These are phyloP conservation scores for Aleiodes sp. DNA, from an alignment of 1,140 invertebrate species.

Conservation along the genomic window DNA sequence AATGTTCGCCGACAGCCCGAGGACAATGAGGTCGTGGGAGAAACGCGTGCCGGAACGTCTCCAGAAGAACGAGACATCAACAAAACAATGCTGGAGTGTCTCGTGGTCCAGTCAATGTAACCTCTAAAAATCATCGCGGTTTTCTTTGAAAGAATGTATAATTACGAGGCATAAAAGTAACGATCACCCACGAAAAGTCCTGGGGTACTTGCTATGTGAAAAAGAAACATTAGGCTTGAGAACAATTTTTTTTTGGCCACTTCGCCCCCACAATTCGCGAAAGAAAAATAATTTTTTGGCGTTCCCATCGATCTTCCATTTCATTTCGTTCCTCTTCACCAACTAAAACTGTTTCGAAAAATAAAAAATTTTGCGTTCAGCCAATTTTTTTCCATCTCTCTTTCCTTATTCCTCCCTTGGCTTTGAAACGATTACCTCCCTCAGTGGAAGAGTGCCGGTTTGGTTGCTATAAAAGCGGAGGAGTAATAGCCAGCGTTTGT, in stretches of 20 bases:
- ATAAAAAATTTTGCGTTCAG: neutral
- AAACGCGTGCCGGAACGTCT: conserved; percentile 32
- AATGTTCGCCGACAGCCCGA: conserved; percentile 3
- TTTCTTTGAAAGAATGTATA: conserved; percentile 60
- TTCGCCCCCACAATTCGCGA: conserved; percentile 45
- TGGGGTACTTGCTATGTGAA: conserved; percentile 18
- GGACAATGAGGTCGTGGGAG: conserved; percentile 46
- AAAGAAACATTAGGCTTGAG: conserved; percentile 22
- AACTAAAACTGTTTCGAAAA: neutral
- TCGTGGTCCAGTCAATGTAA: conserved; percentile 48
- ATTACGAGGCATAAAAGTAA: conserved; percentile 65
- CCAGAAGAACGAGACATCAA: conserved; percentile 27
- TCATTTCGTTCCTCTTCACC: conserved; percentile 4
- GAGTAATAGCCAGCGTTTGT: conserved; percentile 16
- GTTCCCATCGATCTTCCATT: conserved; percentile 52
- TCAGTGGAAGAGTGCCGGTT: conserved; percentile 17
- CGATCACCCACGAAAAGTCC: conserved; percentile 49
- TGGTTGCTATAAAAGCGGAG: conserved; percentile 30
- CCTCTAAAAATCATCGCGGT: conserved; percentile 49
- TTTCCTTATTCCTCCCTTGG: neutral
- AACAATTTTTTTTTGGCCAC: conserved; percentile 27
- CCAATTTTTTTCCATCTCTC: conserved; percentile 4
- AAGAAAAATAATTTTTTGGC: conserved; percentile 14
- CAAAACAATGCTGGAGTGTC: no score
- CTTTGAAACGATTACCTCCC: conserved; percentile 28